Conservation (phyloP, 2,797 vertebrate species). For the Epinephelus coioides region DNA sequence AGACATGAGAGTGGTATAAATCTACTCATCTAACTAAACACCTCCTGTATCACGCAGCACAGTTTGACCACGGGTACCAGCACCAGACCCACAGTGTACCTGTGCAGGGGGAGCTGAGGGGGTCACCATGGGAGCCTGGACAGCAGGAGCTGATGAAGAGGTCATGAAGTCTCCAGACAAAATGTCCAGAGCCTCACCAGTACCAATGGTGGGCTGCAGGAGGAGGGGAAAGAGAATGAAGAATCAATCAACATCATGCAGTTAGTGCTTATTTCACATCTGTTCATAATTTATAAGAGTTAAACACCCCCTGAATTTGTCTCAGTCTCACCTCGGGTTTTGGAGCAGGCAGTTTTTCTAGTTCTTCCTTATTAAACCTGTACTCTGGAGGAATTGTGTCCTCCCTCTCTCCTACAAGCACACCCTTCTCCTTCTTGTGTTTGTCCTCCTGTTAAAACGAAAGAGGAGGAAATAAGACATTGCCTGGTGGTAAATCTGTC, state of each 20-base stretch:
- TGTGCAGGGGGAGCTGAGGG: constrained; percentile 59
- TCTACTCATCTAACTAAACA: neutral
- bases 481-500: too few relatives aligned
- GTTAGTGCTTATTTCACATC: too few relatives aligned
- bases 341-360: constrained; percentile 76
- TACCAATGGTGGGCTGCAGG: constrained; percentile 71
- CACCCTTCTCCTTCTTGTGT: constrained; percentile 71
- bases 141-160: constrained; percentile 51
- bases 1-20: neutral
- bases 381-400: constrained; percentile 78
- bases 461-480: neutral
- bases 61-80: neutral
- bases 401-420: constrained; percentile 81
- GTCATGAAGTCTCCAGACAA: constrained; percentile 73
- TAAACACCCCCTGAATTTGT: too few relatives aligned
- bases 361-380: constrained; percentile 76
- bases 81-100: constrained; percentile 31
- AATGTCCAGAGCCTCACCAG: constrained; percentile 74
- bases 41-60: too few relatives aligned
- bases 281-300: too few relatives aligned
- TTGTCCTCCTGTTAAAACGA: constrained; percentile 71
- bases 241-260: too few relatives aligned
- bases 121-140: constrained; percentile 47
- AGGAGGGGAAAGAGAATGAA: neutral
- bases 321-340: constrained; percentile 77